Conservation (phyloP, 2,888 invertebrate species). For the Drosophila leonis region DNA sequence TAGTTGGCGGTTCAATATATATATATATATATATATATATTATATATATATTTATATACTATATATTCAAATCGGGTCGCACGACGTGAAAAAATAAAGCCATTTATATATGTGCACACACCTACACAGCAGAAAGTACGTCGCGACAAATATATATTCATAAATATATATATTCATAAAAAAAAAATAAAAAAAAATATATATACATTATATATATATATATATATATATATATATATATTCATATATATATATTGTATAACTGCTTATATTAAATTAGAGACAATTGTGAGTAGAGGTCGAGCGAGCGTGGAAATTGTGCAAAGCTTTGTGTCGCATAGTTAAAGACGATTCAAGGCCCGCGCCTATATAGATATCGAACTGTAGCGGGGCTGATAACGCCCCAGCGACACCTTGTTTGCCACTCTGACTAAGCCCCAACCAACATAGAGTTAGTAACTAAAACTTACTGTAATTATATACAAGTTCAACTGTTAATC, state of each 20-base stretch:
- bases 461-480: background rate
- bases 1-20: constrained; percentile 48
- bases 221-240: constrained; percentile 25
- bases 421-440: constrained; percentile 2
- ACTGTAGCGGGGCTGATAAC: constrained; percentile 16
- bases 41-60: background rate
- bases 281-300: constrained; percentile 77
- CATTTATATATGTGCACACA: constrained; percentile 34
- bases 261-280: constrained; percentile 70
- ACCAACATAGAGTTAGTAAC: background rate
- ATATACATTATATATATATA: constrained; percentile 24
- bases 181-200: too few species aligned
- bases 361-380: constrained; percentile 17
- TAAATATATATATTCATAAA: background rate
- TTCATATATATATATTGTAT: constrained; percentile 31
- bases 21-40: background rate
- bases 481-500: constrained; percentile 22
- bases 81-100: constrained; percentile 19
- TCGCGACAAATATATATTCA: background rate
- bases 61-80: constrained; percentile 47
- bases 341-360: constrained; percentile 29
- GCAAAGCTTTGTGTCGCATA: constrained; percentile 13
- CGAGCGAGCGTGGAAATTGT: constrained; percentile 29
- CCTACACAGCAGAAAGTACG: constrained; percentile 18
- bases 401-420: background rate